Percentiles rank a stretch among this genome's conserved stretches.
Evolutionary conservation across 2,113 vertebrate species (phyloP).

Genomic region (Gavialis gangeticus): DNA sequence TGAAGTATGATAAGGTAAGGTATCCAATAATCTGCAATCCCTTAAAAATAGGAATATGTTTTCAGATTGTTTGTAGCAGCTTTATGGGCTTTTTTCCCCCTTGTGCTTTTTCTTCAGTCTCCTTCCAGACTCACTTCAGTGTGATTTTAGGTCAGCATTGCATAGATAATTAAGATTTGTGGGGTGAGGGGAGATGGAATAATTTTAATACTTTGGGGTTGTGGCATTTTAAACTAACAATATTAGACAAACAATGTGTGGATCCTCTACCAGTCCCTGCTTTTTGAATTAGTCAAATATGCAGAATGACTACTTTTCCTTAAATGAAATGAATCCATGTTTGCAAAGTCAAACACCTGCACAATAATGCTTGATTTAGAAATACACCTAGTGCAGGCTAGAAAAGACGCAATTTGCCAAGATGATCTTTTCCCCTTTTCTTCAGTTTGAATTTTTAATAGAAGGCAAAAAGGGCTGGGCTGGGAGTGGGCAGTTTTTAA

Average conservation of each 20-base stretch:
- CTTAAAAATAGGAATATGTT: conserved; percentile 32
- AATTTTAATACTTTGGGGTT: conserved; percentile 36
- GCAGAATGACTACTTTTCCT: conserved; percentile 21
- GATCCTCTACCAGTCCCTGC: conserved; percentile 34
- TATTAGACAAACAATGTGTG: conserved; percentile 32
- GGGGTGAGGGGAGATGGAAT: conserved; percentile 33
- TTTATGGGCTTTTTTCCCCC: not conserved
- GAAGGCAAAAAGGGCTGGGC: conserved; percentile 34
- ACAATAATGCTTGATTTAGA: conserved; percentile 66
- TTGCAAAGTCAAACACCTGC: conserved; percentile 47
- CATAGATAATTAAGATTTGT: conserved; percentile 64
- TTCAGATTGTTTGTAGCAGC: conserved; percentile 16
- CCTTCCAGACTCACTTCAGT: conserved; percentile 35
- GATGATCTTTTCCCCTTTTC: conserved; percentile 16
- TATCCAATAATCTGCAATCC: not conserved
- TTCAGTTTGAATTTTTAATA: conserved; percentile 53
- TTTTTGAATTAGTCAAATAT: conserved; percentile 55
- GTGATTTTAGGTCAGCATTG: conserved; percentile 42
- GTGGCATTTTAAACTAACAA: conserved; percentile 56
- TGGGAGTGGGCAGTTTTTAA: conserved; percentile 3
- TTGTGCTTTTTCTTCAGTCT: conserved; percentile 3
- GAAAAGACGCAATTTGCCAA: conserved; percentile 55
- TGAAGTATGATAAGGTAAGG: not conserved
- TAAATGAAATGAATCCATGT: conserved; percentile 50
- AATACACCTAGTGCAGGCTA: conserved; percentile 1